These are phyloP conservation scores for Eucidaris tribuloides DNA, from an alignment of 35 echinoderm and acorn worm species.

Conservation along the genomic window DNA sequence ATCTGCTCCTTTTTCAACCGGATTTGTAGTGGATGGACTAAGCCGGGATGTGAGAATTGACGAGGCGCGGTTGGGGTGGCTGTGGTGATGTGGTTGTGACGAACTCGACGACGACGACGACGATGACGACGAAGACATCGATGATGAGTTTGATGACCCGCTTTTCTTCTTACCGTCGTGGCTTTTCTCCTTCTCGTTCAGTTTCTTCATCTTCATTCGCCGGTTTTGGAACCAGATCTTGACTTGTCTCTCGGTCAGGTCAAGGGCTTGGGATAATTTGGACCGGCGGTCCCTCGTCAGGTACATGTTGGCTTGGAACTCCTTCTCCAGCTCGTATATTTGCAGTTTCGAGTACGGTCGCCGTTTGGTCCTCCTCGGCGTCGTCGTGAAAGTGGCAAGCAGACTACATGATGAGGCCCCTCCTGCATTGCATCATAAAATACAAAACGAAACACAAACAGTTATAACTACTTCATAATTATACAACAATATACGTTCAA, in stretches of 20 bases:
- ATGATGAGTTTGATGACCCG: neutral
- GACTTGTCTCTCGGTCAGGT: constrained; percentile 85
- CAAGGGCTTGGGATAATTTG: constrained; percentile 86
- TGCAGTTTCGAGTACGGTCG: constrained; percentile 97
- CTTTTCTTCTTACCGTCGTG: constrained; percentile 26
- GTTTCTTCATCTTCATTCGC: constrained; percentile 96
- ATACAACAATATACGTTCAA: no score
- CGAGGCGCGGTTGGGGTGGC: no score
- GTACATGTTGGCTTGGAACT: constrained; percentile 96
- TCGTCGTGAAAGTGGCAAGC: constrained; percentile 94
- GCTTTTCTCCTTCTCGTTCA: constrained; percentile 73
- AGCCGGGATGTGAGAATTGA: no score
- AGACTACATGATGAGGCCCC: constrained; percentile 87
- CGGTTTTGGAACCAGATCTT: constrained; percentile 99
- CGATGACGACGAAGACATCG: neutral
- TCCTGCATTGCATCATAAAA: no score
- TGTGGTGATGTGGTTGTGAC: no score
- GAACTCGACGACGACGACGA: neutral
- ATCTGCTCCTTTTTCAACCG: no score
- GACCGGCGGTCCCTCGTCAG: constrained; percentile 87
- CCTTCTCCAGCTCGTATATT: constrained; percentile 97
- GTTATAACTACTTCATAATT: no score
- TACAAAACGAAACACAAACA: no score
- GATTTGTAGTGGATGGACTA: no score
- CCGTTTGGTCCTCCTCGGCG: constrained; percentile 89